These are phyloP conservation scores for Listronotus oregonensis DNA, from an alignment of 1,140 invertebrate species.

Conservation along the genomic window DNA sequence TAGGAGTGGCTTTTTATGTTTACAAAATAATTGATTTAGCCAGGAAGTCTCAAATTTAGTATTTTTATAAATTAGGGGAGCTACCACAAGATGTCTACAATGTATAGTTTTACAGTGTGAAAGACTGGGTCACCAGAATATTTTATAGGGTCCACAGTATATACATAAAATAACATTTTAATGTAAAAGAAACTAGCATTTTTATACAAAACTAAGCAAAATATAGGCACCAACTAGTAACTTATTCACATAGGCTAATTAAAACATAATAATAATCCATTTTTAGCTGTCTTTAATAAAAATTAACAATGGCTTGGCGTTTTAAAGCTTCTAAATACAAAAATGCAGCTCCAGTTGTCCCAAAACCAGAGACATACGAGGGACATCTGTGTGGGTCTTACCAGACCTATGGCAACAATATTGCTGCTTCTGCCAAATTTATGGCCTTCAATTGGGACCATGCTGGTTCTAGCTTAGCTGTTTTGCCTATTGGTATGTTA, in stretches of 20 bases:
- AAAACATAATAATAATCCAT: background rate
- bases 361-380: constrained; percentile 88
- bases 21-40: background rate
- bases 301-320: constrained; percentile 81
- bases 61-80: background rate
- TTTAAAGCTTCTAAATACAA: constrained; percentile 97
- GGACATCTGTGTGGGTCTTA: constrained; percentile 89
- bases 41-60: background rate
- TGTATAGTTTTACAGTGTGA: background rate
- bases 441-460: constrained; percentile 94
- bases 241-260: too few relatives aligned
- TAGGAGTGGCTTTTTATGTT: background rate
- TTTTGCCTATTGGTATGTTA: constrained; percentile 68
- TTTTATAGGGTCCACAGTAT: too few relatives aligned
- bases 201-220: too few relatives aligned
- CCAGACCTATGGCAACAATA: constrained; percentile 92
- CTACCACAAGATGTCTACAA: background rate
- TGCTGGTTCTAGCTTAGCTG: constrained; percentile 81
- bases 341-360: constrained; percentile 92
- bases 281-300: background rate
- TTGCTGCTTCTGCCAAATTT: constrained; percentile 87
- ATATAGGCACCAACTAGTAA: too few relatives aligned
- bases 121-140: background rate
- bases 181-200: too few relatives aligned
- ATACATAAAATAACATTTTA: too few relatives aligned